Evolutionary conservation across 2,797 vertebrate species (phyloP).

Genomic region (Tapirus indicus): DNA sequence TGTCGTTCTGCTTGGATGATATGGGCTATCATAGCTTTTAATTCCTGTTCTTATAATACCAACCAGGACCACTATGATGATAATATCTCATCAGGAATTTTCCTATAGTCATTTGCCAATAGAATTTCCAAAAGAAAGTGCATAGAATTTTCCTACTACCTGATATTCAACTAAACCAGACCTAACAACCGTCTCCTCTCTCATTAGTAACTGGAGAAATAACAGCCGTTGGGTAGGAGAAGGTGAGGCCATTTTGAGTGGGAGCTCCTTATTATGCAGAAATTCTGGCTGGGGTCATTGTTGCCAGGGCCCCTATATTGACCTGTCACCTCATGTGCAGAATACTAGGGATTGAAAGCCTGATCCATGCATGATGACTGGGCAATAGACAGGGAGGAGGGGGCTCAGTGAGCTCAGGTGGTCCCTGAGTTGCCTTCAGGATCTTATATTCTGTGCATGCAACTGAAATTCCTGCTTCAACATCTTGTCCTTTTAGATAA

Average conservation of each 20-base stretch:
- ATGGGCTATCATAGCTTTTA: not conserved
- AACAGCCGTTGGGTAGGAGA: not conserved
- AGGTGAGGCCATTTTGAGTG: not conserved
- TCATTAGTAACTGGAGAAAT: constrained; percentile 28
- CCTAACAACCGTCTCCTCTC: not conserved
- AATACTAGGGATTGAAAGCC: not conserved
- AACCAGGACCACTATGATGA: not conserved
- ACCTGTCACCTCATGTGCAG: not conserved
- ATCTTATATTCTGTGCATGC: not conserved
- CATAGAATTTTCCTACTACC: not conserved
- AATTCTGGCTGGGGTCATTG: not conserved
- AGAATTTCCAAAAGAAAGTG: constrained; percentile 38
- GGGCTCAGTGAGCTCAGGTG: not conserved
- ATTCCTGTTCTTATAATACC: constrained; percentile 22
- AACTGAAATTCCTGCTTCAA: not conserved
- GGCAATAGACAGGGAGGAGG: not conserved
- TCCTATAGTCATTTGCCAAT: not conserved
- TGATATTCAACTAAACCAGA: not conserved
- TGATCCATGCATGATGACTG: not conserved
- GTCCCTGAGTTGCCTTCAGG: not conserved
- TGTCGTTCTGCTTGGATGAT: not conserved
- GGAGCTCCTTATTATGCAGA: not conserved
- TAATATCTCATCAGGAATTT: constrained; percentile 25
- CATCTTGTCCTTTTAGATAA: constrained; percentile 3
- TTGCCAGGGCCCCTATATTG: not conserved